Base-by-base conservation (phyloP, 2,888 invertebrate genomes). In the Drosophila flavopinicola region DNA sequence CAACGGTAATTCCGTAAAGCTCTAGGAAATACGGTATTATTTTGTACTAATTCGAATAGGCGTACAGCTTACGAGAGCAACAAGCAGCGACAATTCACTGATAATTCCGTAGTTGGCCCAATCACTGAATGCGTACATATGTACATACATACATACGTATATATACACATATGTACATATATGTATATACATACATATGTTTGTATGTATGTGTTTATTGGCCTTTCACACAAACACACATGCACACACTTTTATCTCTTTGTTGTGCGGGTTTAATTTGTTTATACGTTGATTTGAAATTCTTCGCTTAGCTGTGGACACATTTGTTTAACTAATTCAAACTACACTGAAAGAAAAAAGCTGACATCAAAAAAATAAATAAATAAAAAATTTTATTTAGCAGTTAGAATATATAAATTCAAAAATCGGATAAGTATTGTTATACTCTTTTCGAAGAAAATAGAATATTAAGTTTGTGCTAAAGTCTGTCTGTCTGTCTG, bases 31-130 rank as follows among this genome's bases (percentile, higher is more conserved):
- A 85, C 86, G 78, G 86, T 86, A 84, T 79, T 85, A 87, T 85
- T 87, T 88, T 88, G 87, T 87, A 88, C 85, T 87, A 87, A 88
- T 84, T 80, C 56, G 64, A 88, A 69, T 78, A 87, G 86, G 85
- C 68, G 67, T 64, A 33, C 86, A 88, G 85, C 78, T 45, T 65
- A 58, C 6, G 30, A 32, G 9, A 76, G 84, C 66, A 68, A 47
- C 53, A 17, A n/a, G 23, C 30, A 44, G 15, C 45, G 23, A 27
- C 42, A 11, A 41, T 35, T 59, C 20, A 38, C 75, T 66, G 75
- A 74, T 75, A 54, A 58, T 54, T 51, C 29, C 51, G 53, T 35
- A 38, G 53, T 42, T 71, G 38, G 48, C 38, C 38, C 45, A 66
- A 42, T 61, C 29, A 30, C 27, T 39, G 27, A 6, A 23, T 29